Conservation (phyloP, 2,888 invertebrate genomes). For the Trichopria drosophilae region DNA sequence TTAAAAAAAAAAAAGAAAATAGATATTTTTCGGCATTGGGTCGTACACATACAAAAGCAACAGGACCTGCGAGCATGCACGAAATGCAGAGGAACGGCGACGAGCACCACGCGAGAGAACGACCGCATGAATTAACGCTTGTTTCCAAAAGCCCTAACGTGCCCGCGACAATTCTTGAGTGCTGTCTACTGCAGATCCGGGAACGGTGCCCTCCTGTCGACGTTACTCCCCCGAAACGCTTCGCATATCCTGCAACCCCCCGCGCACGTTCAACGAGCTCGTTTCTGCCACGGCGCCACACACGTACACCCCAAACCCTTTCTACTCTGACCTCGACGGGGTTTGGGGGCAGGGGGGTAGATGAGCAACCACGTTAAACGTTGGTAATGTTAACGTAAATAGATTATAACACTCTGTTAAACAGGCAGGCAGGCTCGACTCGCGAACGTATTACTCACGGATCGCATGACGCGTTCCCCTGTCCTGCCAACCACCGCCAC, state of each 20-base stretch:
- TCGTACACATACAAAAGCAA: constrained; percentile 20
- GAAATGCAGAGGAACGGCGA: constrained; percentile 36
- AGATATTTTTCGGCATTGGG: constrained; percentile 2
- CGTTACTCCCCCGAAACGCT: constrained; percentile 33
- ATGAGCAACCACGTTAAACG: constrained; percentile 57
- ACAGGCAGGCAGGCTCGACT: constrained; percentile 54
- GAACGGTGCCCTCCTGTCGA: constrained; percentile 33
- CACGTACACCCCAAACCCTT: constrained; percentile 41
- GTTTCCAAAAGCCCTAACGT: constrained; percentile 57
- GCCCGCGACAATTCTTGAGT: constrained; percentile 59
- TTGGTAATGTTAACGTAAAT: constrained; percentile 60
- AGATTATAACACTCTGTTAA: constrained; percentile 60
- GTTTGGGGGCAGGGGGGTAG: constrained; percentile 34
- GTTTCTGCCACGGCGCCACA: constrained; percentile 30
- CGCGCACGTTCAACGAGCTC: constrained; percentile 33
- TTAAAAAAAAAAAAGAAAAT: neutral
- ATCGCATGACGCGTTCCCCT: constrained; percentile 58
- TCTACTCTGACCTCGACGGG: constrained; percentile 46
- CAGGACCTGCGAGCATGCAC: too few species aligned
- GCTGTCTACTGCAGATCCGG: constrained; percentile 56
- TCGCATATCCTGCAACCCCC: constrained; percentile 29
- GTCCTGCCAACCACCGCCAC: constrained; percentile 53
- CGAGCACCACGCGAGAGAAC: constrained; percentile 41
- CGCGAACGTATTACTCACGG: constrained; percentile 58
- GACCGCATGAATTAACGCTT: constrained; percentile 56